These are phyloP conservation scores for Achroia grisella DNA, from an alignment of 1,140 invertebrate genomes.

Conservation along the genomic window DNA sequence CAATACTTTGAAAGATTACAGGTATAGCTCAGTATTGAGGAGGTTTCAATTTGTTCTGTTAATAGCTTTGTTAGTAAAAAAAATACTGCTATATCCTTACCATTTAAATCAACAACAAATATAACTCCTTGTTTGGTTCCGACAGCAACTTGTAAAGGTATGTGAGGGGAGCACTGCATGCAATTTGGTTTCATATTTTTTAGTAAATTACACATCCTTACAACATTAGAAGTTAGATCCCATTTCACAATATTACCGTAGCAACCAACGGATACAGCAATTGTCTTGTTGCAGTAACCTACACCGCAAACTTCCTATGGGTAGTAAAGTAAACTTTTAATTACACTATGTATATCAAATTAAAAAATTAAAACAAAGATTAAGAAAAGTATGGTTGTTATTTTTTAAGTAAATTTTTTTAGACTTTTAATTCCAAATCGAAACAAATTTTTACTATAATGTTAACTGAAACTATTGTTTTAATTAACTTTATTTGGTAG, in stretches of 20 bases:
- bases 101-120: slow-evolving; percentile 74
- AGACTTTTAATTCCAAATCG: too few relatives aligned
- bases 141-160: slow-evolving; percentile 76
- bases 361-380: too few relatives aligned
- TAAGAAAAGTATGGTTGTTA: too few relatives aligned
- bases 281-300: slow-evolving; percentile 59
- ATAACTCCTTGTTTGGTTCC: slow-evolving; percentile 80
- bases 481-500: too few relatives aligned
- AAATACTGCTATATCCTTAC: slow-evolving; percentile 71
- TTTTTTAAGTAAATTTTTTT: too few relatives aligned
- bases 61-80: too few relatives aligned
- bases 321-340: slow-evolving; percentile 16
- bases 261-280: slow-evolving; percentile 75
- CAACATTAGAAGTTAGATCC: slow-evolving; percentile 75
- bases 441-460: too few relatives aligned
- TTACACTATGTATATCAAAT: neutral
- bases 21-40: too few relatives aligned
- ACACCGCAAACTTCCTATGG: slow-evolving; percentile 68
- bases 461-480: too few relatives aligned
- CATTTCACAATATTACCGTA: slow-evolving; percentile 78
- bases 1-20: too few relatives aligned
- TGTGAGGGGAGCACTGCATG: slow-evolving; percentile 78
- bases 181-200: slow-evolving; percentile 72
- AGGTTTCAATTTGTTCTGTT: too few relatives aligned
- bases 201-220: slow-evolving; percentile 50